Evolutionary conservation across 2,888 invertebrate species (phyloP), one percentile per base, ranked within the genome.

Genomic region (Empis livida): DNA sequence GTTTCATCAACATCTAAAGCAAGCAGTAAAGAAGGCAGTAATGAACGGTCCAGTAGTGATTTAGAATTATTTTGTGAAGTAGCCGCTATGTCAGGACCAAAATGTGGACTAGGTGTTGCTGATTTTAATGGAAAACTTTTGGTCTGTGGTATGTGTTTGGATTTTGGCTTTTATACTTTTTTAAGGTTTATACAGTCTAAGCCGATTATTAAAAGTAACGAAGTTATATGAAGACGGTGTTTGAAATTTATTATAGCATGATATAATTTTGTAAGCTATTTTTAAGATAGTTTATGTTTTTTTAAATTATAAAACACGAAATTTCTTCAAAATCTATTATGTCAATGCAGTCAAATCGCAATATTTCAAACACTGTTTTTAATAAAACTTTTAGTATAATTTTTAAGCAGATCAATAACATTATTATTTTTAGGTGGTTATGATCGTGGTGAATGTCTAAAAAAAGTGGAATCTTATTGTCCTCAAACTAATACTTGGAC

Each of bases 401-500:
- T 27, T 9, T 27, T 27, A 27, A 27, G 9, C 23, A 27, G 9
- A 27, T 8, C 9, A 27, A 27, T 27, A 27, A 27, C 9, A 5
- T 44, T 44, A 27, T 13, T 8, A 20, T 32, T 44, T 46, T 40
- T 31, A 52, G 52, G 83, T 59, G 84, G 85, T 10, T 90, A 91
- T 70, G 88, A 90, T 70, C 76, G 90, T 54, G 84, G 84, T 39
- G 86, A 89, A 63, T 90, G 89, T 62, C 72, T 91, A 56, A 77
- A 78, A 54, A 75, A 78, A 16, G 84, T 81, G 1, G 88, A 88
- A 69, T 76, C 78, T 41, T 91, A 86, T 71, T 75, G 80, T 59
- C 80, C 85, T 6, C 71, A 70, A 43, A 70, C 67, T 5, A 87
- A 88, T 70, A 70, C 68, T 45, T 91, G 91, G 90, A 63, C 70